phyloP scores from a whole-genome alignment of 1,140 invertebrate species.

The Lordiphosa collinella region DNA sequence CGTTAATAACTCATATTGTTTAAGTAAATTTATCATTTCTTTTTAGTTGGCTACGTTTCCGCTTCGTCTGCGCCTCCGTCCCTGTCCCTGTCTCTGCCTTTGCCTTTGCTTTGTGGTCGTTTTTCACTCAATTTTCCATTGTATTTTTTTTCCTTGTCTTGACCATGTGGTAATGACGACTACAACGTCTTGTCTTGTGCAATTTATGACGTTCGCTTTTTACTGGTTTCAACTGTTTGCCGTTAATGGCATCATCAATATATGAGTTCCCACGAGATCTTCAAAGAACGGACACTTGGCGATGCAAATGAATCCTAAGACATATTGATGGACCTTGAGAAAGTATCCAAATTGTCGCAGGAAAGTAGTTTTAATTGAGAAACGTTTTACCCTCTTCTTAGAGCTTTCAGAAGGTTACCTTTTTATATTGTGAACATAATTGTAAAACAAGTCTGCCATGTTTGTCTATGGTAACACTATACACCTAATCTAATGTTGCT shows the following conservation, averaged over 20 bases:
- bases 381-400: too few relatives aligned
- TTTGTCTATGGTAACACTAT: too few relatives aligned
- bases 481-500: too few relatives aligned
- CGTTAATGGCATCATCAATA: constrained; percentile 19
- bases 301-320: not conserved
- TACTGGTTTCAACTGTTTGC: constrained; percentile 8
- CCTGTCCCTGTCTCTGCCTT: not conserved
- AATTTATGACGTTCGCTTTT: constrained; percentile 51
- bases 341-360: too few relatives aligned
- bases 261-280: constrained; percentile 13
- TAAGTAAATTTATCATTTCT: constrained; percentile 35
- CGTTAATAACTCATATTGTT: constrained; percentile 46
- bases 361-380: too few relatives aligned
- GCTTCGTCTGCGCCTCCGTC: constrained; percentile 8
- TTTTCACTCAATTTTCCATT: constrained; percentile 6
- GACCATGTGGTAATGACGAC: constrained; percentile 39
- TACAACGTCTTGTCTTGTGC: constrained; percentile 32
- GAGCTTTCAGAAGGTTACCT: too few relatives aligned
- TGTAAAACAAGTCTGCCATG: too few relatives aligned
- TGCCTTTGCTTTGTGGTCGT: constrained; percentile 1
- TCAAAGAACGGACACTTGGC: not conserved
- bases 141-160: constrained; percentile 20
- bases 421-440: too few relatives aligned
- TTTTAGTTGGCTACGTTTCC: constrained; percentile 24
- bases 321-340: constrained; percentile 5